phyloP scores from a whole-genome alignment of 2,797 vertebrate species.

The Furcifer pardalis region DNA sequence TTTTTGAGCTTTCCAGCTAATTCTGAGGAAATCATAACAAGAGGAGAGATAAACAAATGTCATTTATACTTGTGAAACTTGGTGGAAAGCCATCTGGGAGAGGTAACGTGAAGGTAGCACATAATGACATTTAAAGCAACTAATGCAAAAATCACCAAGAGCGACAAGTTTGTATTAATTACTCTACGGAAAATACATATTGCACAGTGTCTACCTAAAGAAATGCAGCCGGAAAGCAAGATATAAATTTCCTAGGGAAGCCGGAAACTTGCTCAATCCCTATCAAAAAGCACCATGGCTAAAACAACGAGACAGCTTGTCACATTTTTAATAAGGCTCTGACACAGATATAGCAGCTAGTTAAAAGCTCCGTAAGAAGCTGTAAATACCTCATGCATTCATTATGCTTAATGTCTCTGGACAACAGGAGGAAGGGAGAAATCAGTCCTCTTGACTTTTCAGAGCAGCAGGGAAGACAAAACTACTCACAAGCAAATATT shows the following conservation, averaged over 20 bases:
- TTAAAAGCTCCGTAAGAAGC: constrained; percentile 66
- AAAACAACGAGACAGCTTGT: constrained; percentile 53
- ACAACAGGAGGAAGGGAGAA: constrained; percentile 50
- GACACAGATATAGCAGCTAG: constrained; percentile 50
- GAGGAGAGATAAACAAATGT: background rate
- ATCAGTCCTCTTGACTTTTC: constrained; percentile 54
- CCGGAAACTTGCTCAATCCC: constrained; percentile 43
- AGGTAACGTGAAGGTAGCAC: background rate
- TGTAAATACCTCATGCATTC: constrained; percentile 68
- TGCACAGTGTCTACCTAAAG: background rate
- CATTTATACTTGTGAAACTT: background rate
- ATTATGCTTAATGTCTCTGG: constrained; percentile 62
- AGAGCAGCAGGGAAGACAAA: constrained; percentile 61
- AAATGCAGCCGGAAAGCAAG: constrained; percentile 19
- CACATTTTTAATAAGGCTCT: constrained; percentile 45
- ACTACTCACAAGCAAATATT: constrained; percentile 53
- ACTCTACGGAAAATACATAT: constrained; percentile 20
- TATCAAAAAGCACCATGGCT: constrained; percentile 48
- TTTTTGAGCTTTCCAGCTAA: background rate
- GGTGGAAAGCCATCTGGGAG: background rate
- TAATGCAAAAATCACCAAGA: constrained; percentile 47
- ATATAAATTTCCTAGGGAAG: constrained; percentile 35
- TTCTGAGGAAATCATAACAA: background rate
- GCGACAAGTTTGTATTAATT: constrained; percentile 47
- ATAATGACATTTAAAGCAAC: background rate